phyloP scores from a whole-genome alignment of 2,888 invertebrate species.

The Eupeodes latifasciatus region DNA sequence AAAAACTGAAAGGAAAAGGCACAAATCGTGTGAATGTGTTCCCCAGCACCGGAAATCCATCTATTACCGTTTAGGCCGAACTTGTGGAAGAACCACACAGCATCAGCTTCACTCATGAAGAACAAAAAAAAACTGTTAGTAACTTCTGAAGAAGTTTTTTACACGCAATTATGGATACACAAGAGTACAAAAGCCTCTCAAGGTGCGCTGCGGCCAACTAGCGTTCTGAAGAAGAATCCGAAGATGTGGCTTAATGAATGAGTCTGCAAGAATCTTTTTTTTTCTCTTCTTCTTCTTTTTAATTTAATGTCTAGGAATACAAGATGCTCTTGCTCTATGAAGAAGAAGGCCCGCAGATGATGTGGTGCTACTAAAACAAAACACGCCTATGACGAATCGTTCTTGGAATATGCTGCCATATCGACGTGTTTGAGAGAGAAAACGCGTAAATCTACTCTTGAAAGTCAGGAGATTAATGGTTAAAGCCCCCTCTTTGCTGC shows the following conservation, averaged over 20 bases:
- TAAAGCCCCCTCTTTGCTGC: conserved; percentile 55
- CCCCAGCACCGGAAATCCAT: conserved; percentile 62
- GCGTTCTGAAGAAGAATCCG: conserved; percentile 12
- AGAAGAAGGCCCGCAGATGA: conserved; percentile 26
- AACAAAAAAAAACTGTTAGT: conserved; percentile 56
- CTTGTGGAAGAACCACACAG: background rate
- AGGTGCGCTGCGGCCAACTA: background rate
- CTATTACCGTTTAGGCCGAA: conserved; percentile 35
- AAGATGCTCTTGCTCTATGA: conserved; percentile 25
- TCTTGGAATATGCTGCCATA: background rate
- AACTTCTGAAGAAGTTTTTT: conserved; percentile 73
- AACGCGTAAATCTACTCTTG: conserved; percentile 58
- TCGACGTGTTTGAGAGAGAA: conserved; percentile 30
- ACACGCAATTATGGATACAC: conserved; percentile 6
- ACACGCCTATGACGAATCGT: conserved; percentile 54
- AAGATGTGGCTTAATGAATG: conserved; percentile 65
- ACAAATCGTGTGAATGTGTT: conserved; percentile 69
- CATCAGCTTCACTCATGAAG: conserved; percentile 16
- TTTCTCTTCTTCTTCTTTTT: conserved; percentile 20
- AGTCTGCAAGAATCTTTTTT: conserved; percentile 62
- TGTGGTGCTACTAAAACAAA: background rate
- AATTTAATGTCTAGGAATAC: conserved; percentile 38
- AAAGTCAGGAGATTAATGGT: conserved; percentile 60
- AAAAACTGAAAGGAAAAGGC: conserved; percentile 38
- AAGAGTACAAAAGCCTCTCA: conserved; percentile 15